These are phyloP conservation scores for Lophius piscatorius DNA, from an alignment of 2,113 vertebrate genomes.

Conservation along the genomic window DNA sequence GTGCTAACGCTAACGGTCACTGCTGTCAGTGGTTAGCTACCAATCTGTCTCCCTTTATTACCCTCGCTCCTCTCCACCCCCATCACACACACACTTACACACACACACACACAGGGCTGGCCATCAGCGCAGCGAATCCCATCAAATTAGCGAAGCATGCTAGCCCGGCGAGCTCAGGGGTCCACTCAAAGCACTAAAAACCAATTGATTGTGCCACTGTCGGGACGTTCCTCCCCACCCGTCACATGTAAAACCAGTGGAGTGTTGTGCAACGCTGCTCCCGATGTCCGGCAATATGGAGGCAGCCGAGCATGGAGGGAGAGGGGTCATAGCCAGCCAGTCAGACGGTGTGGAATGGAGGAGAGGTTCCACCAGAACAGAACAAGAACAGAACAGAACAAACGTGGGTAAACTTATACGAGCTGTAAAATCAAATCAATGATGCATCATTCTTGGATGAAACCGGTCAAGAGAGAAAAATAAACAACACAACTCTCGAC, in stretches of 20 bases:
- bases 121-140: conserved; percentile 64
- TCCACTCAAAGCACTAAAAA: conserved; percentile 67
- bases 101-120: conserved; percentile 34
- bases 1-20: conserved; percentile 68
- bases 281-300: conserved; percentile 67
- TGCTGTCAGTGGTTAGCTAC: conserved; percentile 47
- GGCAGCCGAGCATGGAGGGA: conserved; percentile 35
- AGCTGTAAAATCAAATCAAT: no score
- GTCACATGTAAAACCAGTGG: conserved; percentile 60
- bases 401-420: no score
- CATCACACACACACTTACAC: conserved; percentile 28
- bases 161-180: conserved; percentile 55
- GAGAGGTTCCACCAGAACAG: no score
- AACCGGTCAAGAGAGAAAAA: no score
- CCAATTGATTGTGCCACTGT: conserved; percentile 72
- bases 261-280: conserved; percentile 38
- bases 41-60: conserved; percentile 71
- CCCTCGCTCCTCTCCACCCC: conserved; percentile 32
- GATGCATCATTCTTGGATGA: no score
- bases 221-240: conserved; percentile 48
- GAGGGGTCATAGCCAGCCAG: conserved; percentile 33
- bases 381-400: no score
- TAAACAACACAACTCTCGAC: no score
- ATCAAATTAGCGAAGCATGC: conserved; percentile 68
- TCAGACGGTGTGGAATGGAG: background rate